Percentiles rank a stretch among this genome's conserved stretches.
These are phyloP conservation scores for Eupithecia abbreviata DNA, from an alignment of 2,888 invertebrate species.

Conservation along the genomic window DNA sequence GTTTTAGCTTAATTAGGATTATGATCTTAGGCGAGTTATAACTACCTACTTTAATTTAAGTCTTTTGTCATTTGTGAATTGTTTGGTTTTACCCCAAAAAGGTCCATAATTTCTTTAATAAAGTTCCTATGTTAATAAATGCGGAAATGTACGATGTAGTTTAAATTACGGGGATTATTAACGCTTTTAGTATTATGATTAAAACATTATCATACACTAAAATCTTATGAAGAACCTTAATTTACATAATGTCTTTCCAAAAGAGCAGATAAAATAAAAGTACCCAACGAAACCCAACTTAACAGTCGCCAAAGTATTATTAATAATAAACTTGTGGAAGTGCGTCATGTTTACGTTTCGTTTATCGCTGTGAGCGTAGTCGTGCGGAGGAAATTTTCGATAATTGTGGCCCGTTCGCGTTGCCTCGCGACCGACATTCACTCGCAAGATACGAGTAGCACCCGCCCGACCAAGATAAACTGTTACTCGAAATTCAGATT, in stretches of 20 bases:
- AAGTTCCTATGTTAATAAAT: not conserved
- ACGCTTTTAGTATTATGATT: slow-evolving; percentile 18
- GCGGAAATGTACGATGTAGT: not conserved
- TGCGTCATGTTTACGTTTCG: slow-evolving; percentile 65
- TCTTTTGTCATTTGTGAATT: not conserved
- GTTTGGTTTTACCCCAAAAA: not conserved
- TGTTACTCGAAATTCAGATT: slow-evolving; percentile 30
- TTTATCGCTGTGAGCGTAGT: slow-evolving; percentile 60
- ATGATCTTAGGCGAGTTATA: not conserved
- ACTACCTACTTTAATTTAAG: not conserved
- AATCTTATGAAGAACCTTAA: slow-evolving; percentile 27
- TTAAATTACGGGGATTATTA: slow-evolving; percentile 6
- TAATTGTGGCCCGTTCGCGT: slow-evolving; percentile 58
- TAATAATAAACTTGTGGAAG: slow-evolving; percentile 41
- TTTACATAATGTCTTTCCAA: slow-evolving; percentile 33
- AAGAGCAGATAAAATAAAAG: slow-evolving; percentile 31
- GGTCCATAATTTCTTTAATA: not conserved
- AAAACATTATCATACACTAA: slow-evolving; percentile 30
- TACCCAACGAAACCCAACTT: slow-evolving; percentile 30
- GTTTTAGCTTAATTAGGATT: not conserved
- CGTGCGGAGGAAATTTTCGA: slow-evolving; percentile 65
- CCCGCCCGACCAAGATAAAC: slow-evolving; percentile 38
- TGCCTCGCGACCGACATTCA: slow-evolving; percentile 41
- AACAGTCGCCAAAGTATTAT: slow-evolving; percentile 36
- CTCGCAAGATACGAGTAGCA: slow-evolving; percentile 49